Percentiles rank a stretch among this genome's conserved stretches.
Conservation (phyloP, 2,888 invertebrate species). For the Fissipunctia ypsillon region DNA sequence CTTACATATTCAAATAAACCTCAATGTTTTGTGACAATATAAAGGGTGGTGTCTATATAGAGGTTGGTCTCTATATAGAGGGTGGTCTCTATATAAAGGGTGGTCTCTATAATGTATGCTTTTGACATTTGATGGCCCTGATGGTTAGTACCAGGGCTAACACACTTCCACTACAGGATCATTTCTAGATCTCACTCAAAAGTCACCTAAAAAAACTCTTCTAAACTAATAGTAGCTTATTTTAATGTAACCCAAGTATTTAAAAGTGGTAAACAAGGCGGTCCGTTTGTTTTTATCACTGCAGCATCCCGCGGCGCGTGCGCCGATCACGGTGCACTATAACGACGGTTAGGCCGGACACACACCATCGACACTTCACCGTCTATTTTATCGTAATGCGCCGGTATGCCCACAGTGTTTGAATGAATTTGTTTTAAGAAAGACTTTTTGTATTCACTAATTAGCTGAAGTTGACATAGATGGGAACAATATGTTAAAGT, state of each 20-base stretch:
- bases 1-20: too few species aligned
- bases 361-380: constrained; percentile 53
- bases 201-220: constrained; percentile 5
- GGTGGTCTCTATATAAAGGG: too few species aligned
- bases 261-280: constrained; percentile 67
- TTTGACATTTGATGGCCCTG: too few species aligned
- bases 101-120: too few species aligned
- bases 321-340: constrained; percentile 50
- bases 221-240: constrained; percentile 49
- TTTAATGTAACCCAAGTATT: constrained; percentile 65
- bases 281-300: constrained; percentile 66
- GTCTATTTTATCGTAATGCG: constrained; percentile 4
- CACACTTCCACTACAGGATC: too few species aligned
- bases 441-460: neutral
- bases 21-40: too few species aligned
- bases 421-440: constrained; percentile 1
- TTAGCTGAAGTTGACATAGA: neutral
- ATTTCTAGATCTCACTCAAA: constrained; percentile 32
- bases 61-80: too few species aligned
- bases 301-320: constrained; percentile 64
- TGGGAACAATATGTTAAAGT: neutral
- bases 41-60: too few species aligned
- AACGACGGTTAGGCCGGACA: constrained; percentile 41
- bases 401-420: neutral
- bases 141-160: too few species aligned